Conservation (phyloP, 2,113 vertebrate genomes). For the Rhinoptilus africanus region DNA sequence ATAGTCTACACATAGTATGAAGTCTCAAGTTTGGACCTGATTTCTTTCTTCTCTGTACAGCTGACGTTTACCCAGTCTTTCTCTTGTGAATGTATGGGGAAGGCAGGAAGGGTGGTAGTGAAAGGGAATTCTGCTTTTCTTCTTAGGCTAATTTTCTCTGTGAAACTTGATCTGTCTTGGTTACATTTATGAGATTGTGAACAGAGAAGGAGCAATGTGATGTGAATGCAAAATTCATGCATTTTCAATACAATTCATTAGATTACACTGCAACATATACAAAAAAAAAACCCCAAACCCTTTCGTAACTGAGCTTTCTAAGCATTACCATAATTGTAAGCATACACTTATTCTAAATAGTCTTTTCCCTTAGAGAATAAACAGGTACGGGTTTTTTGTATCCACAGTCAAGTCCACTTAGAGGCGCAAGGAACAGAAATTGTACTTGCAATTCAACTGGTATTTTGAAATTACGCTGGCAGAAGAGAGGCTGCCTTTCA, state of each 20-base stretch:
- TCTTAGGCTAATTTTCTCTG: constrained; percentile 61
- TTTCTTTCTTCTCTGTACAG: background rate
- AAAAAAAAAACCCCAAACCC: background rate
- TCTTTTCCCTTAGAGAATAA: constrained; percentile 49
- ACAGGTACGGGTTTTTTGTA: background rate
- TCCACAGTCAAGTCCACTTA: constrained; percentile 45
- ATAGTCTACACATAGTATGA: background rate
- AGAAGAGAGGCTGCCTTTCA: constrained; percentile 28
- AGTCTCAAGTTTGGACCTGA: background rate
- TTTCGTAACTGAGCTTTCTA: background rate
- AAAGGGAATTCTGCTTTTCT: constrained; percentile 42
- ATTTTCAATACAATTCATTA: constrained; percentile 69
- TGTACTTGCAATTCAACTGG: constrained; percentile 24
- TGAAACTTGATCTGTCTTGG: constrained; percentile 37
- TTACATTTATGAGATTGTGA: constrained; percentile 48
- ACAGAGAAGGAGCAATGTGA: constrained; percentile 44
- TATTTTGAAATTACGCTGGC: constrained; percentile 26
- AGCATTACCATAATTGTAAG: constrained; percentile 34
- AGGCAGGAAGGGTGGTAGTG: background rate
- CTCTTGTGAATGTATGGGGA: background rate
- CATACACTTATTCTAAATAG: constrained; percentile 21
- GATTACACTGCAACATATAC: constrained; percentile 59
- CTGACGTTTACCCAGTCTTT: background rate
- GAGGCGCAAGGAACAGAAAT: constrained; percentile 47
- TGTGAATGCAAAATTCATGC: constrained; percentile 55